Conservation (phyloP, 2,113 vertebrate species). For the Rhabdornis inornatus region DNA sequence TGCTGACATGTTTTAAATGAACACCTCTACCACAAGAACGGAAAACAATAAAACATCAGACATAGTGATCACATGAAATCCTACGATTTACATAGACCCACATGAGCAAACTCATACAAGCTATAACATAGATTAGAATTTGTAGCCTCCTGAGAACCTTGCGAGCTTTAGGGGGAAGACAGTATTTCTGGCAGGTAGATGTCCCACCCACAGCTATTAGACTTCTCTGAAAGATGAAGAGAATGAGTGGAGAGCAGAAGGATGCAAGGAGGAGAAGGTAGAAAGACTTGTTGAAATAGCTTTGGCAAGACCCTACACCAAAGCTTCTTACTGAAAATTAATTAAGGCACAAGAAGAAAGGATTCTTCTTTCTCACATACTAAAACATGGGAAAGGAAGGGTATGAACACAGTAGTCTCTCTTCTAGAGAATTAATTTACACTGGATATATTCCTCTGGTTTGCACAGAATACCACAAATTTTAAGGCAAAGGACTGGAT, state of each 20-base stretch:
- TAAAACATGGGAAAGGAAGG: neutral
- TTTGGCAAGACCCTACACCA: neutral
- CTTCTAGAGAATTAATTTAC: neutral
- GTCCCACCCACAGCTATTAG: neutral
- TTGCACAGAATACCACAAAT: neutral
- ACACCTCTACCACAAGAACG: neutral
- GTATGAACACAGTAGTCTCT: neutral
- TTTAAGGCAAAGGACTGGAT: neutral
- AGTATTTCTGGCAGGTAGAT: neutral
- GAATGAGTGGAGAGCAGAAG: neutral
- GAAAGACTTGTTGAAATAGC: neutral
- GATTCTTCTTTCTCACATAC: neutral
- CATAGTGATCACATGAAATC: neutral
- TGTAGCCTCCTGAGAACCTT: rapidly evolving
- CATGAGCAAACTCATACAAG: neutral
- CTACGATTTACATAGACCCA: neutral
- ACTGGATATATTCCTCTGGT: neutral
- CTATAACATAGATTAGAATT: neutral
- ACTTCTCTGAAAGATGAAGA: neutral
- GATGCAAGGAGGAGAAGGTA: neutral
- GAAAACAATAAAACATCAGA: neutral
- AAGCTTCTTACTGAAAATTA: neutral
- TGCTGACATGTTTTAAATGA: neutral
- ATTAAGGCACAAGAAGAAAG: neutral
- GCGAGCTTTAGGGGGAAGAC: neutral